Conservation (phyloP, 2,888 invertebrate genomes). For the Subacronicta megacephala region DNA sequence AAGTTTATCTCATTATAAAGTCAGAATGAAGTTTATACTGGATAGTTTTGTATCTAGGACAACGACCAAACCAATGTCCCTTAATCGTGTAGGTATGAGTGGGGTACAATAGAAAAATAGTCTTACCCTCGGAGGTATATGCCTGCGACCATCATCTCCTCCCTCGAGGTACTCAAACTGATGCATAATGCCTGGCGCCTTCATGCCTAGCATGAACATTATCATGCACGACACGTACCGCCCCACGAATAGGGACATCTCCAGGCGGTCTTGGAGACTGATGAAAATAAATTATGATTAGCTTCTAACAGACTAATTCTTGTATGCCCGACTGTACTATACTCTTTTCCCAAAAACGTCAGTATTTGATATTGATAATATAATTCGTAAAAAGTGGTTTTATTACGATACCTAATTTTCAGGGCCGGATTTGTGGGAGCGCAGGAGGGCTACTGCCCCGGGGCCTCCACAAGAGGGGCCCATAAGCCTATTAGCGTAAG, state of each 20-base stretch:
- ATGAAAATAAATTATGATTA: constrained; percentile 30
- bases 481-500: no score
- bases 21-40: constrained; percentile 15
- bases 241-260: constrained; percentile 95
- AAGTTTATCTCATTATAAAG: not conserved
- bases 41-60: not conserved
- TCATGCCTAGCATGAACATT: constrained; percentile 95
- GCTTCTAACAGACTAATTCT: no score
- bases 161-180: constrained; percentile 90
- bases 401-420: no score
- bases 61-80: not conserved
- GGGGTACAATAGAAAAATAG: not conserved
- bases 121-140: constrained; percentile 78
- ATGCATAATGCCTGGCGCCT: constrained; percentile 95
- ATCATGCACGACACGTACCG: constrained; percentile 94
- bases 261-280: constrained; percentile 94
- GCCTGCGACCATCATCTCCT: constrained; percentile 80
- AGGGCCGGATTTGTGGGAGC: no score
- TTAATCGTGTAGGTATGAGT: no score
- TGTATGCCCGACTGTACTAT: no score
- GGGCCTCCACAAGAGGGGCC: no score
- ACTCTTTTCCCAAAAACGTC: no score
- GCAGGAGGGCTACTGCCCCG: no score
- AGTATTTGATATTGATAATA: no score
- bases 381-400: no score